These are phyloP conservation scores for Aurelia sp. DNA, from an alignment of 30 jellyfish, hydroid and myxozoan genomes.

Conservation along the genomic window DNA sequence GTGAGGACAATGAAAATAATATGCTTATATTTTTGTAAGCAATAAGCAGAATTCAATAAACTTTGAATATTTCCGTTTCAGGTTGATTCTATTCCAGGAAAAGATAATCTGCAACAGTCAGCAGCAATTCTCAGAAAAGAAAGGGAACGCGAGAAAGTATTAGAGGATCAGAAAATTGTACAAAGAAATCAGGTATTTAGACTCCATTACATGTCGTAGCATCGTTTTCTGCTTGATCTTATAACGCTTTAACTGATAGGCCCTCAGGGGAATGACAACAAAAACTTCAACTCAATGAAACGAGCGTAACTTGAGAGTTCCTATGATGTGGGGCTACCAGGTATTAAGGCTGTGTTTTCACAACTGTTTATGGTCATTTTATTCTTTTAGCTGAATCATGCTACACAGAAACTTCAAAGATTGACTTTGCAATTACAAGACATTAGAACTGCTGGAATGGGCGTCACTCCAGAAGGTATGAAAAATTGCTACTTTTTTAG, in stretches of 20 bases:
- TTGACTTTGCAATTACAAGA: constrained; percentile 79
- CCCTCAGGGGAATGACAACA: too few species aligned
- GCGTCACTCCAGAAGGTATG: constrained; percentile 93
- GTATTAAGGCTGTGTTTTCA: too few species aligned
- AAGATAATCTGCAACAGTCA: constrained; percentile 69
- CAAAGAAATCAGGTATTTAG: constrained; percentile 75
- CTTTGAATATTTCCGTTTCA: background rate
- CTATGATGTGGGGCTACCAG: too few species aligned
- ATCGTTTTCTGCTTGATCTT: too few species aligned
- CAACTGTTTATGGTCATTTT: background rate
- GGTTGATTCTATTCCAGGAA: constrained; percentile 87
- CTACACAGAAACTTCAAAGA: constrained; percentile 87
- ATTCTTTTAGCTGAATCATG: constrained; percentile 75
- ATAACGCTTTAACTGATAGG: too few species aligned
- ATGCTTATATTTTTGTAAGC: too few species aligned
- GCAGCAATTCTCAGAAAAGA: constrained; percentile 86
- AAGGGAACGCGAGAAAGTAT: constrained; percentile 71
- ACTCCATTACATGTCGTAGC: too few species aligned
- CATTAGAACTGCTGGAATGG: constrained; percentile 84
- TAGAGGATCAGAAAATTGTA: constrained; percentile 72
- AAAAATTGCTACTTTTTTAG: too few species aligned
- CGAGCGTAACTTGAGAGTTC: too few species aligned
- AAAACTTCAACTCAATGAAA: too few species aligned
- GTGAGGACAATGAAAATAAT: too few species aligned
- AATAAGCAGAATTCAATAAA: too few species aligned